Evolutionary conservation across 1,140 invertebrate genomes (phyloP).

Genomic region (Bombyx mandarina): DNA sequence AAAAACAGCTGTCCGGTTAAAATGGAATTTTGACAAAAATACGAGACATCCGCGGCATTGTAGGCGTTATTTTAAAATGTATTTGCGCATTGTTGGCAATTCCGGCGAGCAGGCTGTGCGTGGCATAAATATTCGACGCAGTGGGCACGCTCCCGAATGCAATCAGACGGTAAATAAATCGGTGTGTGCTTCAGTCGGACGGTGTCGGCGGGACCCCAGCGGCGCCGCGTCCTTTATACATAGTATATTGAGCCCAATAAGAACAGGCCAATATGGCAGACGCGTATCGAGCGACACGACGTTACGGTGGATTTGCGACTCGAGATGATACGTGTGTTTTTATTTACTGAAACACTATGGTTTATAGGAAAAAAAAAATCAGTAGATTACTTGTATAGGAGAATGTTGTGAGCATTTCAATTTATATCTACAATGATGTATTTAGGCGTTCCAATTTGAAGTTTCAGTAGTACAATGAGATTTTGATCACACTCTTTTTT

Average conservation of each 20-base stretch:
- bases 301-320: constrained; percentile 45
- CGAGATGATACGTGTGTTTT: constrained; percentile 53
- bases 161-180: constrained; percentile 58
- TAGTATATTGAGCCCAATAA: constrained; percentile 59
- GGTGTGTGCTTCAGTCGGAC: constrained; percentile 39
- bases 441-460: too few species aligned
- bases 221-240: constrained; percentile 23
- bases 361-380: too few species aligned
- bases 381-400: too few species aligned
- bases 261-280: constrained; percentile 49
- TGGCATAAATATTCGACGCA: constrained; percentile 56
- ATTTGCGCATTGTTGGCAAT: constrained; percentile 58
- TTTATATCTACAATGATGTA: too few species aligned
- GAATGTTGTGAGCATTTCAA: too few species aligned
- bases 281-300: constrained; percentile 49
- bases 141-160: constrained; percentile 54
- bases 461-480: too few species aligned
- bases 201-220: constrained; percentile 39
- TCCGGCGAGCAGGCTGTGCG: constrained; percentile 34
- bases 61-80: constrained; percentile 47
- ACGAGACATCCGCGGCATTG: constrained; percentile 37
- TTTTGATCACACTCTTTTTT: too few species aligned
- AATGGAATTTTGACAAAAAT: constrained; percentile 49
- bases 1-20: constrained; percentile 34
- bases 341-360: constrained; percentile 33